These are phyloP conservation scores for Rhopalosiphum maidis DNA, from an alignment of 1,140 invertebrate species.

Conservation along the genomic window DNA sequence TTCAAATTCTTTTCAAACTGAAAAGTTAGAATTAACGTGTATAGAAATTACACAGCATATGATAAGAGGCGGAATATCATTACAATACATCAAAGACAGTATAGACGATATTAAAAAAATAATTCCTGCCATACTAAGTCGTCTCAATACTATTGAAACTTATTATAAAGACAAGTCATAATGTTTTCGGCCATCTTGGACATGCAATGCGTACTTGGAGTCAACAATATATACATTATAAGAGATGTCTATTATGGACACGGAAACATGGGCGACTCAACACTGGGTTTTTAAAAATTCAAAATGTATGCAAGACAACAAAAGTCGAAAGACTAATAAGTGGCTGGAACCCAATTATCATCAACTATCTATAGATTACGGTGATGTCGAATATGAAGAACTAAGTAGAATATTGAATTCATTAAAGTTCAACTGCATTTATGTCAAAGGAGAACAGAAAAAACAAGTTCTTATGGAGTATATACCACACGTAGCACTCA, in stretches of 20 bases:
- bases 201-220: neutral
- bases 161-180: neutral
- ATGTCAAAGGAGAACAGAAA: no score
- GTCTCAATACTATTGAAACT: neutral
- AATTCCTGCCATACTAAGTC: no score
- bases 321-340: no score
- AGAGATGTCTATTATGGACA: no score
- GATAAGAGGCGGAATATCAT: no score
- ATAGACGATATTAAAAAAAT: neutral
- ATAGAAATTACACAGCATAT: no score
- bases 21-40: no score
- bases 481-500: no score
- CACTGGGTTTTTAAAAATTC: slow-evolving; percentile 7
- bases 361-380: neutral
- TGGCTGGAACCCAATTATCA: neutral
- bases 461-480: no score
- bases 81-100: neutral
- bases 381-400: neutral
- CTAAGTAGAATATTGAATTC: neutral
- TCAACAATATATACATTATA: neutral
- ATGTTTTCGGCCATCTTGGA: neutral
- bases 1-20: no score
- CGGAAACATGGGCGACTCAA: neutral
- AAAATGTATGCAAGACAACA: neutral
- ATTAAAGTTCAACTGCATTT: no score